Conservation (phyloP, 2,113 vertebrate genomes). For the Spea multiplicata region DNA sequence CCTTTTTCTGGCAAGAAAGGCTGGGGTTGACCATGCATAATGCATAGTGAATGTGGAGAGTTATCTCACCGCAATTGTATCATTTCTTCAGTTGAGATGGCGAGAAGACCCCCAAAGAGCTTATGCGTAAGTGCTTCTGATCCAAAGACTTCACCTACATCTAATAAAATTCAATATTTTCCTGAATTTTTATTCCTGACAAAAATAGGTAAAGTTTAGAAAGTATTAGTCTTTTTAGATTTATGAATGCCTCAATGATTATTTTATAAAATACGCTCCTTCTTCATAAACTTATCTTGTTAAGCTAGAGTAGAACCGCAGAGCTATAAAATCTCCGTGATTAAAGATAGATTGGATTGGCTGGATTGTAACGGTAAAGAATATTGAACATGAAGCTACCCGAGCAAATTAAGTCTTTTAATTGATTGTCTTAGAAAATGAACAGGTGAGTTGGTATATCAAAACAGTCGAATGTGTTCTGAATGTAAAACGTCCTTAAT, state of each 20-base stretch:
- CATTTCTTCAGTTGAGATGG: too few relatives aligned
- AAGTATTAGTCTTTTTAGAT: conserved; percentile 4
- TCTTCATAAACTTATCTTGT: conserved; percentile 30
- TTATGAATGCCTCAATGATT: conserved; percentile 34
- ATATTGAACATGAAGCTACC: conserved; percentile 4
- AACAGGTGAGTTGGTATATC: conserved; percentile 28
- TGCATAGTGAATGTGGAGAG: too few relatives aligned
- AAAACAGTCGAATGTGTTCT: not conserved
- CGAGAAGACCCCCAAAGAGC: too few relatives aligned
- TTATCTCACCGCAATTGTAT: too few relatives aligned
- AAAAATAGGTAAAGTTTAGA: not conserved
- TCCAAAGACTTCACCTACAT: too few relatives aligned
- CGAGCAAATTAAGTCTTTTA: conserved; percentile 24
- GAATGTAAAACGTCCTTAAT: conserved; percentile 19
- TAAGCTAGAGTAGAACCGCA: conserved; percentile 14
- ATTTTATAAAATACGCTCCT: conserved; percentile 33
- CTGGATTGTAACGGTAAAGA: conserved; percentile 31
- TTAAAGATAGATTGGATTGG: conserved; percentile 15
- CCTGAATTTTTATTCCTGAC: too few relatives aligned
- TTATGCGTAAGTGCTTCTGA: too few relatives aligned
- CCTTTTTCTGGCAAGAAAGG: too few relatives aligned
- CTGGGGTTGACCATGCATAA: too few relatives aligned
- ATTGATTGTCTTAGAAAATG: conserved; percentile 17
- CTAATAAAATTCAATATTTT: too few relatives aligned
- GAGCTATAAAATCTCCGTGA: conserved; percentile 39